Percentiles rank a stretch among this genome's conserved stretches.
phyloP scores from a whole-genome alignment of 2,113 vertebrate species.

The Apodemus speciosus region DNA sequence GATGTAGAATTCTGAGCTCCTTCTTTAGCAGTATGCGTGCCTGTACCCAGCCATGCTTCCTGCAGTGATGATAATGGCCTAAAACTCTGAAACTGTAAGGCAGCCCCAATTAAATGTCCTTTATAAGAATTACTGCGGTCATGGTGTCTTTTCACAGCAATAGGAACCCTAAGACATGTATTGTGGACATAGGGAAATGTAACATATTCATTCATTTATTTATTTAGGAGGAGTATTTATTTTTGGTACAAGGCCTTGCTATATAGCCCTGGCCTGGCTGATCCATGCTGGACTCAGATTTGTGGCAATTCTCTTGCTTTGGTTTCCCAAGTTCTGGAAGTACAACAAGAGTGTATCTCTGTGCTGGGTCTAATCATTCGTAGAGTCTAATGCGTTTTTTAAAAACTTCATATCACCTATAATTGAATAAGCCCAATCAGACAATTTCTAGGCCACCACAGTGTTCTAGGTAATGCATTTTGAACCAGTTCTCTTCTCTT shows the following conservation, averaged over 20 bases:
- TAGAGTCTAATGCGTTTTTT: not conserved
- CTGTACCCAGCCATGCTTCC: too few relatives aligned
- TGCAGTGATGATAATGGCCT: too few relatives aligned
- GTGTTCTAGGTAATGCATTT: not conserved
- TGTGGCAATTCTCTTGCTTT: not conserved
- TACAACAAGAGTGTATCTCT: not conserved
- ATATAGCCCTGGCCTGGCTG: not conserved
- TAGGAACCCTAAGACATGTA: not conserved
- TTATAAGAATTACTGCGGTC: not conserved
- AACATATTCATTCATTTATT: not conserved
- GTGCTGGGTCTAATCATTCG: not conserved
- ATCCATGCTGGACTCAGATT: not conserved
- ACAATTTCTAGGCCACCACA: not conserved
- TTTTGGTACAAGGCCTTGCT: not conserved
- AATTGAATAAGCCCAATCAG: not conserved
- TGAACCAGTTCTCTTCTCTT: not conserved
- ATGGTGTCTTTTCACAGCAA: not conserved
- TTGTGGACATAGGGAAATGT: not conserved
- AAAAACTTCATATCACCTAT: not conserved
- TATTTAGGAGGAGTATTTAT: not conserved
- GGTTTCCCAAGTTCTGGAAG: not conserved
- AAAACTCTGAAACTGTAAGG: too few relatives aligned
- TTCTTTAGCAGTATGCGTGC: not conserved
- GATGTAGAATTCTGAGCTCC: not conserved
- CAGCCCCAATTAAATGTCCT: too few relatives aligned